Evolutionary conservation across 2,888 invertebrate genomes (phyloP), one percentile per base, ranked within the genome.

Genomic region (Limenitis arthemis): DNA sequence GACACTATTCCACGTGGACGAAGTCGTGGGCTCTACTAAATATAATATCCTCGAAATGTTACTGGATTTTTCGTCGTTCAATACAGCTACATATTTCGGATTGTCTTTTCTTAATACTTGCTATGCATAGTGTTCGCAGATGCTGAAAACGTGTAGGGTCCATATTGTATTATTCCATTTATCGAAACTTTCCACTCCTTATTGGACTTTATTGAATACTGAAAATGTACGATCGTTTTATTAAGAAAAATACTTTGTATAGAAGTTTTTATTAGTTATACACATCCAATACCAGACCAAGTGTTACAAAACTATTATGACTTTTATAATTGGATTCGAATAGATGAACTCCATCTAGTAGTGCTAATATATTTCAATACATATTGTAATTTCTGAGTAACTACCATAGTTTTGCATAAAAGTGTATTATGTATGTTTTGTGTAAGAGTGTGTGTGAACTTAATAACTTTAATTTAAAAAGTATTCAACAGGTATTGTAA

Each of bases 61-160:
- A 32, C 2, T n/a, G 11, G 44, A 50, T 43, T 39, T 50, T 51
- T 44, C 41, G 44, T 34, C 32, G 34, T 28, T 40, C 44, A 36
- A 44, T 46, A 51, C 46, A 51, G 36, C 8, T 8, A 20, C 20
- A 20, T 20, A 49, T 53, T 38, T 39, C 40, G 38, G 44, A 54
- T 55, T 59, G 50, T 53, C 53, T 56, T 55, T 57, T 57, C 55
- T 59, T 61, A 61, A 61, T 60, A 61, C 59, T 53, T 50, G 54
- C 49, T 50, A 56, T 59, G 60, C 60, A 59, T 59, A 57, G 47
- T 55, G 58, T 53, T 59, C 61, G 44, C 64, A 64, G 61, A 61
- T 64, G 63, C 55, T 57, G 61, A 54, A 52, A 60, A 60, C 59
- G 54, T 57, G 58, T 56, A 58, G 49, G 51, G 50, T 41, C 51